Conservation (phyloP, 2,888 invertebrate genomes). For the Dolichopus griseipennis region DNA sequence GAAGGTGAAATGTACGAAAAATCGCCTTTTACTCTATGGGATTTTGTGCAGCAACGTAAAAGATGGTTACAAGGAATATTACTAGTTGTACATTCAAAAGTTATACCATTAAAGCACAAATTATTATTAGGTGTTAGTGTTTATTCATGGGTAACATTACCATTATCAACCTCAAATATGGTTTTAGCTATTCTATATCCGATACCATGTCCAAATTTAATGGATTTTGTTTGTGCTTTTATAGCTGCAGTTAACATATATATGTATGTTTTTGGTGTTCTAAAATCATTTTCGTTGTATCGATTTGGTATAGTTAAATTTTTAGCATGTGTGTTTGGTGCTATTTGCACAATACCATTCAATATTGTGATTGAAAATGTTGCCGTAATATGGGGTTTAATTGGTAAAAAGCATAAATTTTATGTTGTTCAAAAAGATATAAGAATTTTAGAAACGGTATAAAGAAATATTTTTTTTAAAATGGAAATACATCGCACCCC, state of each 20-base stretch:
- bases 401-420: slow-evolving; percentile 93
- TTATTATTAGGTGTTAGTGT: slow-evolving; percentile 76
- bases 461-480: slow-evolving; percentile 21
- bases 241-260: slow-evolving; percentile 91
- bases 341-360: slow-evolving; percentile 83
- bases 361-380: slow-evolving; percentile 91
- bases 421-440: slow-evolving; percentile 93
- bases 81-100: slow-evolving; percentile 77
- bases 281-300: slow-evolving; percentile 87
- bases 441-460: slow-evolving; percentile 57
- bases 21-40: slow-evolving; percentile 88
- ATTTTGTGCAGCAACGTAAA: slow-evolving; percentile 92
- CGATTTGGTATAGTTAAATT: slow-evolving; percentile 75
- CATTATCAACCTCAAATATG: slow-evolving; percentile 83
- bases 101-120: slow-evolving; percentile 71
- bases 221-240: slow-evolving; percentile 83
- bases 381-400: slow-evolving; percentile 88
- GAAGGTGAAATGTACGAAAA: slow-evolving; percentile 99
- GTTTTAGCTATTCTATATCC: slow-evolving; percentile 77
- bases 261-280: slow-evolving; percentile 97
- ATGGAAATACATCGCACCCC: too few relatives aligned
- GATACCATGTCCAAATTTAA: slow-evolving; percentile 70
- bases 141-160: slow-evolving; percentile 94
- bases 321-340: slow-evolving; percentile 71
- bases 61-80: slow-evolving; percentile 92